A percentile compares a stretch with the other conserved stretches of the same genome.
These are phyloP conservation scores for Stictocephala bisonia DNA, from an alignment of 2,888 invertebrate species.

Conservation along the genomic window DNA sequence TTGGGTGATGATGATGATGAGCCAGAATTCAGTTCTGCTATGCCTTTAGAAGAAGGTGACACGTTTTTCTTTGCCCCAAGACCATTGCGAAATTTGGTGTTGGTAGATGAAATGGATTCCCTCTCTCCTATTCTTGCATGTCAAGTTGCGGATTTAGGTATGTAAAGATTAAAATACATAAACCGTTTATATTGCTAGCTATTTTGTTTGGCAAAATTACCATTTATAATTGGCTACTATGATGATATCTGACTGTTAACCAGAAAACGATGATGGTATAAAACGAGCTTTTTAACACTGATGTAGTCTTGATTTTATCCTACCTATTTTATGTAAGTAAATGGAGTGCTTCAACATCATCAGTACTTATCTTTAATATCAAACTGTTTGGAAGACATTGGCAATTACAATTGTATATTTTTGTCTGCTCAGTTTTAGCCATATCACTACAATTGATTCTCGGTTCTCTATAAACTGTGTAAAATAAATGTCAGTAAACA, in stretches of 20 bases:
- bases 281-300: conserved; percentile 42
- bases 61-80: conserved; percentile 99
- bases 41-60: conserved; percentile 98
- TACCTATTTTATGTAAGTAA: no score
- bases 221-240: neutral
- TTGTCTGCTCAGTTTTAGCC: no score
- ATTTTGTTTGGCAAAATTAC: no score
- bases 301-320: conserved; percentile 1
- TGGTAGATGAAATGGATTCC: conserved; percentile 97
- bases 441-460: no score
- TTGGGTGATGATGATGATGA: conserved; percentile 99
- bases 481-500: no score
- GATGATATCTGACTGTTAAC: neutral
- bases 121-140: conserved; percentile 89
- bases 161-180: no score
- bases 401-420: no score
- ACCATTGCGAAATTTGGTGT: conserved; percentile 90
- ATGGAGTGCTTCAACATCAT: no score
- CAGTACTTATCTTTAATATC: no score
- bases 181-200: no score
- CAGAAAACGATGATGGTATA: conserved; percentile 38
- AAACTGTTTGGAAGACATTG: no score
- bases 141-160: conserved; percentile 85
- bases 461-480: no score
- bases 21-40: conserved; percentile 97